Evolutionary conservation across 2,113 vertebrate genomes (phyloP).

Genomic region (Perca schrenkii): DNA sequence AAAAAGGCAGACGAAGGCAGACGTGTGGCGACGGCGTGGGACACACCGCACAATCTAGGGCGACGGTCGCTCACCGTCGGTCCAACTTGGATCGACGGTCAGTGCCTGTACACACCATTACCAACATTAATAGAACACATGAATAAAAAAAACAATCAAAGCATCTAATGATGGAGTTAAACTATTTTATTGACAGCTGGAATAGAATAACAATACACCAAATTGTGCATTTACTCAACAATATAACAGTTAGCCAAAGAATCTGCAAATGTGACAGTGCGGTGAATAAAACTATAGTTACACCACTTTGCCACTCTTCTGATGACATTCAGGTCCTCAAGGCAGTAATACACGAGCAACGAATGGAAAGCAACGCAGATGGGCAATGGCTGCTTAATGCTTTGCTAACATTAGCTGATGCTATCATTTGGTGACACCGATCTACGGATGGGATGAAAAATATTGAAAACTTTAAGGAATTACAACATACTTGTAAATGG

Average conservation of each 20-base stretch:
- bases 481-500: background rate
- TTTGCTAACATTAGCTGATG: background rate
- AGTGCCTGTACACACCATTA: too few relatives aligned
- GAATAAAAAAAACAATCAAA: background rate
- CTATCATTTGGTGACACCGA: background rate
- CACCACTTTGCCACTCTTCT: conserved; percentile 28
- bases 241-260: conserved; percentile 80
- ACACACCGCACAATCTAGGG: too few relatives aligned
- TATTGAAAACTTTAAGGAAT: background rate
- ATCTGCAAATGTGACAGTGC: conserved; percentile 76
- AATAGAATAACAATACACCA: conserved; percentile 85
- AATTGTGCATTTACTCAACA: conserved; percentile 88
- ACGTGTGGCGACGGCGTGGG: too few relatives aligned
- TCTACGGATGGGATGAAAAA: background rate
- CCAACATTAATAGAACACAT: too few relatives aligned
- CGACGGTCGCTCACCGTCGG: too few relatives aligned
- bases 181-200: conserved; percentile 81
- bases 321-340: conserved; percentile 52
- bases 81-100: too few relatives aligned
- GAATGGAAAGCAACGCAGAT: conserved; percentile 38
- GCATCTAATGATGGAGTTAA: conserved; percentile 58
- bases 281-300: conserved; percentile 52
- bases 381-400: conserved; percentile 6
- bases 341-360: conserved; percentile 41
- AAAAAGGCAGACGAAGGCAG: too few relatives aligned